A percentile compares a stretch with the other conserved stretches of the same genome.
Conservation (phyloP, 2,113 vertebrate genomes). For the Furnarius figulus region DNA sequence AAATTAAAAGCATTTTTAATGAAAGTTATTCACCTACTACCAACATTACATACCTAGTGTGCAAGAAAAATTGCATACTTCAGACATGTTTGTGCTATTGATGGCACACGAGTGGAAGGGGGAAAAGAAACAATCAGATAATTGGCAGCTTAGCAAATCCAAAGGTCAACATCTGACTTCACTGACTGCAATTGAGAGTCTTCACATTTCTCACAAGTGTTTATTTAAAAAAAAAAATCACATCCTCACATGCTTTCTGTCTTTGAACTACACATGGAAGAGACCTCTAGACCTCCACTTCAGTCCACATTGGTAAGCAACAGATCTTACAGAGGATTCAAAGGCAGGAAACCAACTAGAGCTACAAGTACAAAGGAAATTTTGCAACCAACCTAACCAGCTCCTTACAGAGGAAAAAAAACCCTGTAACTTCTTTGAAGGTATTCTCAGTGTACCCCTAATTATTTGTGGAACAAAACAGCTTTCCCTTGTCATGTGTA, state of each 20-base stretch:
- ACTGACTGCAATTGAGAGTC: not conserved
- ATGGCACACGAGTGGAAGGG: not conserved
- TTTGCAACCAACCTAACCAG: not conserved
- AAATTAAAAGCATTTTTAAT: not conserved
- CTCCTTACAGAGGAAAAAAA: not conserved
- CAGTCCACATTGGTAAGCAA: not conserved
- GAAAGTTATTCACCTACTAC: not conserved
- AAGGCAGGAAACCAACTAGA: not conserved
- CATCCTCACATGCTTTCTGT: not conserved
- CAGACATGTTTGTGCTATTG: not conserved
- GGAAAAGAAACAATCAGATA: not conserved
- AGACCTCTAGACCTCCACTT: not conserved
- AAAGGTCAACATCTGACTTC: constrained; percentile 28
- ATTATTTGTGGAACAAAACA: not conserved
- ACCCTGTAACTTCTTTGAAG: not conserved
- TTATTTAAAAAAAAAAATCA: not conserved
- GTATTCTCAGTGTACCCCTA: not conserved
- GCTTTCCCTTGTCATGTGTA: not conserved
- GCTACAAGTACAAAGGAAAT: not conserved
- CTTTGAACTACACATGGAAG: not conserved
- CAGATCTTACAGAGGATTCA: not conserved
- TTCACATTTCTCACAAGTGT: not conserved
- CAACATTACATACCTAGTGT: not conserved
- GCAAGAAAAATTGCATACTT: not conserved
- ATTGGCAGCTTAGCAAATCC: not conserved